Conservation (phyloP, 2,888 invertebrate genomes). For the Furcula furcula region DNA sequence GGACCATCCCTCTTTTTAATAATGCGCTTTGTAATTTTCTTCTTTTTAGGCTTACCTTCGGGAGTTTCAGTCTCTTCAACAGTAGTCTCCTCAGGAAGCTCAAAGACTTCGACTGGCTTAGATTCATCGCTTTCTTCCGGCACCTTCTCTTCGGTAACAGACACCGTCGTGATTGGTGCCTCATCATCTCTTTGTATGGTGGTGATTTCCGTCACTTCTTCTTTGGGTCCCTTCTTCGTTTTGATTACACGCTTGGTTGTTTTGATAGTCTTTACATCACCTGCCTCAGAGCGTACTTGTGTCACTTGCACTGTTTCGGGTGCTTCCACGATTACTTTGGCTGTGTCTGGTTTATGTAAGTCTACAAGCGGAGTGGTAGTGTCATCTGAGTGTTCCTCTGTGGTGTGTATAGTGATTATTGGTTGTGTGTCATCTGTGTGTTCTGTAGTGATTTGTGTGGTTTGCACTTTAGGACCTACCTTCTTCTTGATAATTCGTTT, state of each 20-base stretch:
- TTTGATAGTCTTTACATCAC: conserved; percentile 18
- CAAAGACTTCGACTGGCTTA: conserved; percentile 3
- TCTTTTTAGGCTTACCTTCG: conserved; percentile 24
- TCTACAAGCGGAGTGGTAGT: conserved; percentile 18
- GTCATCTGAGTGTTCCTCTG: conserved; percentile 20
- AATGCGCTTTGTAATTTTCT: conserved; percentile 37
- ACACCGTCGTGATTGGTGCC: conserved; percentile 12
- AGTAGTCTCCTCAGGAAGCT: conserved; percentile 21
- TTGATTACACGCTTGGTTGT: conserved; percentile 14
- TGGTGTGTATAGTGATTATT: conserved; percentile 27
- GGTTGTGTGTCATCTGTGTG: conserved; percentile 23
- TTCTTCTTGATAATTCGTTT: conserved; percentile 34
- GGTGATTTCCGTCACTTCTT: conserved; percentile 26
- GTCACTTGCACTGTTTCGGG: conserved; percentile 58
- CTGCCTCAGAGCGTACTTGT: conserved; percentile 31
- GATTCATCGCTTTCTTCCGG: conserved; percentile 2
- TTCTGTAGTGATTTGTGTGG: conserved; percentile 39
- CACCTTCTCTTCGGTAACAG: conserved; percentile 4
- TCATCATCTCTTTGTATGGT: conserved; percentile 20
- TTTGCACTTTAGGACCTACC: conserved; percentile 33
- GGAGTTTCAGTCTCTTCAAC: conserved; percentile 13
- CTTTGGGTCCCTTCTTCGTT: conserved; percentile 17
- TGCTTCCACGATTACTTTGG: conserved; percentile 26
- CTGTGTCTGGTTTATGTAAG: conserved; percentile 11
- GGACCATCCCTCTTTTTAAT: conserved; percentile 57